Conservation (phyloP, 2,888 invertebrate genomes). For the Mycalesis mineus region DNA sequence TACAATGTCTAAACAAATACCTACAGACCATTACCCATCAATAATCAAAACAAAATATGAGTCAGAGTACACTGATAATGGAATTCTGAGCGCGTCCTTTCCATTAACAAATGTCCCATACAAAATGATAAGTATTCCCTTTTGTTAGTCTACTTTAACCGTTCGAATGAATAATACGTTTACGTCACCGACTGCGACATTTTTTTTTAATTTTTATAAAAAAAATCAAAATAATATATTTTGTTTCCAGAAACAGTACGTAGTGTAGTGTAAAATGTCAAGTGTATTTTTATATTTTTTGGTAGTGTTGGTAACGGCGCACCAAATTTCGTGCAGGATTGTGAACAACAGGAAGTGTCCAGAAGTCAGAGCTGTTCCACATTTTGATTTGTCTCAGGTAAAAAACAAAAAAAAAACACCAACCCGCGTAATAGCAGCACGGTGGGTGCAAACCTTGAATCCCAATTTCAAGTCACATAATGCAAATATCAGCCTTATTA, state of each 20-base stretch:
- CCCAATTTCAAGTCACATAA: no score
- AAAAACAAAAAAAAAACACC: no score
- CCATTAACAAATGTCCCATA: conserved; percentile 67
- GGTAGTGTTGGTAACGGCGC: conserved; percentile 38
- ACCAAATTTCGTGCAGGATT: conserved; percentile 46
- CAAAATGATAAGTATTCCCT: conserved; percentile 71
- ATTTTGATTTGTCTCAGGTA: conserved; percentile 87
- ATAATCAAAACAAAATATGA: conserved; percentile 38
- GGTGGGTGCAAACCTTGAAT: no score
- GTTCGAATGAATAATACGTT: conserved; percentile 54
- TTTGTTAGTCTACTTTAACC: conserved; percentile 62
- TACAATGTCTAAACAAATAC: conserved; percentile 5
- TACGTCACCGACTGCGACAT: background rate
- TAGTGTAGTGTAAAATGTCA: background rate
- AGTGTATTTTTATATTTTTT: conserved; percentile 26
- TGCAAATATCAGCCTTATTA: no score
- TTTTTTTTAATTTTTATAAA: background rate
- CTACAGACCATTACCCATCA: background rate
- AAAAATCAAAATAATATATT: background rate
- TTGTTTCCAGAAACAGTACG: no score
- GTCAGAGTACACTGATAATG: conserved; percentile 59
- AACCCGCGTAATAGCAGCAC: no score
- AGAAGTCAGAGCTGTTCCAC: conserved; percentile 86
- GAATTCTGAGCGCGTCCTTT: conserved; percentile 59
- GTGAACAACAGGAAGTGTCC: conserved; percentile 85